Base-by-base conservation (phyloP, 2,888 invertebrate genomes). In the Merodon equestris region DNA sequence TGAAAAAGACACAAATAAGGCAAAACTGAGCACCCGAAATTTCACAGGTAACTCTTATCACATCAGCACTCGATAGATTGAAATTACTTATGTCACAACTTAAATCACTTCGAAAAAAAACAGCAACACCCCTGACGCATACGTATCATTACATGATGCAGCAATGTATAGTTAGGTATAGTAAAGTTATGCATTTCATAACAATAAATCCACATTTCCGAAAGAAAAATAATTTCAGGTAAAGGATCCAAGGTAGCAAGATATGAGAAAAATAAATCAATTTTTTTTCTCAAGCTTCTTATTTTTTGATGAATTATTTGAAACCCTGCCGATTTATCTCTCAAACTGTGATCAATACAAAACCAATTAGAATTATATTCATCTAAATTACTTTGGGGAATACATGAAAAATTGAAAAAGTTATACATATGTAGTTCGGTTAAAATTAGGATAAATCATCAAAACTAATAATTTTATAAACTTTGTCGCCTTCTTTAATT, bases 401-500 rank as follows among this genome's bases (percentile, higher is more conserved):
- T 54, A 18, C 40, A 36, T 1, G 40, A 27, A 27, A 27, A 27
- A 27, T 27, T 27, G 2, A 7, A 27, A 27, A 7, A 27, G 27
- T 27, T 27, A 27, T 27, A 7, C 27, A 27, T 27, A n/a, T n/a
- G n/a, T n/a, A 27, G 27, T 27, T 27, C 3, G 7, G 27, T 27
- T 27, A 2, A 27, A 27, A 27, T 27, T 27, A 4, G 27, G 27
- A 27, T 27, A 66, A 44, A 44, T 67, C 50, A 15, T 45, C 40
- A 68, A 44, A 40, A 27, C 38, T 54, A 14, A 15, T 53, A 47
- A 70, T 71, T 34, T 48, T 54, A 7, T 54, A 47, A 13, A 17
- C 54, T 61, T n/a, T 7, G 27, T 70, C 60, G 10, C 68, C 60
- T 60, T 51, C 60, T 36, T 18, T 38, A 53, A 34, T 60, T 14